Percentiles rank a stretch among this genome's conserved stretches.
These are phyloP conservation scores for Trichopoda pennipes DNA, from an alignment of 2,888 invertebrate species.

Conservation along the genomic window DNA sequence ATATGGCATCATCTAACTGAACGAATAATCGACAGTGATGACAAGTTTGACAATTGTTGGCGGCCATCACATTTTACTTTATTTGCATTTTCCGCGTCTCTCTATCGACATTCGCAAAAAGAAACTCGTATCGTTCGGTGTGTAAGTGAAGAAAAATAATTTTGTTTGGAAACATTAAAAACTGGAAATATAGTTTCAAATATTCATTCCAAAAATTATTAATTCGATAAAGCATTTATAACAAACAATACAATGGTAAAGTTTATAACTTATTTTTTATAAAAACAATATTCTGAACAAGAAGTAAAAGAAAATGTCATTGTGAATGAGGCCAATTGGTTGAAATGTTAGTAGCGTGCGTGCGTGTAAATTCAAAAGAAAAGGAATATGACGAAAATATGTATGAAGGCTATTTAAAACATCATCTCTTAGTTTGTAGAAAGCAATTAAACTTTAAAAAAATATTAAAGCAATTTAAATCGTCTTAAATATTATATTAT, in stretches of 20 bases:
- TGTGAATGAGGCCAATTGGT: slow-evolving; percentile 51
- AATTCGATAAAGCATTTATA: slow-evolving; percentile 42
- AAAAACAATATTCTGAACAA: slow-evolving; percentile 7
- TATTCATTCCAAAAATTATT: slow-evolving; percentile 63
- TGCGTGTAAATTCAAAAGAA: slow-evolving; percentile 59
- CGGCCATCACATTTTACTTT: slow-evolving; percentile 66
- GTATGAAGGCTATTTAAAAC: neutral
- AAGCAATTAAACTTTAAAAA: neutral
- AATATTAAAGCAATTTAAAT: neutral
- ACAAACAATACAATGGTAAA: slow-evolving; percentile 66
- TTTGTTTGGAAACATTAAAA: slow-evolving; percentile 45
- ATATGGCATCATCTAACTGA: slow-evolving; percentile 46
- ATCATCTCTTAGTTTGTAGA: neutral
- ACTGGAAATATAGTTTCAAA: slow-evolving; percentile 63
- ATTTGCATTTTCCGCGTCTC: slow-evolving; percentile 75
- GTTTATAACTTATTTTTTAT: neutral
- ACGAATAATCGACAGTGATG: slow-evolving; percentile 62
- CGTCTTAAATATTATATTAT: slow-evolving; percentile 51
- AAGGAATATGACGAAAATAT: slow-evolving; percentile 1
- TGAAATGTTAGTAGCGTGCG: slow-evolving; percentile 64
- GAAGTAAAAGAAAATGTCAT: slow-evolving; percentile 60
- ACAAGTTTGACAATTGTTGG: slow-evolving; percentile 34
- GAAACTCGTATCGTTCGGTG: slow-evolving; percentile 75
- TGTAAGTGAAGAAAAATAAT: slow-evolving; percentile 51
- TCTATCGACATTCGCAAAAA: slow-evolving; percentile 78